Base-by-base conservation (phyloP, 2,113 vertebrate genomes). In the Protobothrops mucrosquamatus region DNA sequence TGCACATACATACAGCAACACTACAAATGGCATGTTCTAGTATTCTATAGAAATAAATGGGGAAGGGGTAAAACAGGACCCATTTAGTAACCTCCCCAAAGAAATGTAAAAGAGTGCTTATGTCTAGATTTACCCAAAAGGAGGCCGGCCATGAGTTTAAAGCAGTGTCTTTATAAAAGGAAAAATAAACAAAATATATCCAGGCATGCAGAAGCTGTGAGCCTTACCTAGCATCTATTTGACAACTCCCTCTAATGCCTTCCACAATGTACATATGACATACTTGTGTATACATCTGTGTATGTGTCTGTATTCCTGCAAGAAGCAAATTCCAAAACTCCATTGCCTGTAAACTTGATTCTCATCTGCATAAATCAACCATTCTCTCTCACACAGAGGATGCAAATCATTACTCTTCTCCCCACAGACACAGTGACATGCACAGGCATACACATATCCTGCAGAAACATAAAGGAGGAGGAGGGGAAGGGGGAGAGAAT, bases 1-100 rank as follows among this genome's bases (percentile, higher is more conserved):
- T 57, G 8, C 24, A 81, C 3, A 14, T 91, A 85, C 85, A 81
- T 55, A 85, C 88, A 90, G 24, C 52, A 94, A 94, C 92, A 24
- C n/a, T 85, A 55, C 92, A 57, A 92, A 52, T 8, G 85, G 6
- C 1, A 15, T n/a, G 88, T 29, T 39, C 61, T 94, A 95, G 94
- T 29, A 24, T 91, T 61, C 52, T 92, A 54, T 57, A 91, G 61
- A 52, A 12, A 69, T 86, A 55, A 69, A 26, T 24, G n/a, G 34
- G 23, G 54, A 56, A 51, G 4, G n/a, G 54, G n/a, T 18, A 11
- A 61, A 43, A 56, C 22, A 39, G 29, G 6, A 34, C 12, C 56
- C 7, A 56, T 81, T 81, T 81, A 81, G 74, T 43, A 43, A 81
- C 22, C 34, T n/a, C 20, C 74, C 18, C 74, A 43, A 81, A 81